A percentile compares a stretch with the other conserved stretches of the same genome.
phyloP scores from a whole-genome alignment of 2,113 vertebrate genomes.

The Caretta caretta region DNA sequence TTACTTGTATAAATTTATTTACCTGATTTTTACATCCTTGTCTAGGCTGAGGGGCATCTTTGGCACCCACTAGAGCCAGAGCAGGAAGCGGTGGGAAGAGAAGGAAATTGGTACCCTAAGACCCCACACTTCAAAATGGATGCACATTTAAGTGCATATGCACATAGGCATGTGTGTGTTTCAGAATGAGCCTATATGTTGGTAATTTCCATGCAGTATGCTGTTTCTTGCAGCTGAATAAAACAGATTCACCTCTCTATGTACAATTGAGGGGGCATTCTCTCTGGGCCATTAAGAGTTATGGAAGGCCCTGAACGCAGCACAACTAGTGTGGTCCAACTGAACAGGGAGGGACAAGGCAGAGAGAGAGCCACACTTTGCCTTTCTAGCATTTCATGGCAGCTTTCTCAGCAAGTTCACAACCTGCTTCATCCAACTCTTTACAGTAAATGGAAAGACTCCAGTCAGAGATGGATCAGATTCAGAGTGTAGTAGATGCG shows the following conservation, averaged over 20 bases:
- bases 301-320: background rate
- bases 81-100: background rate
- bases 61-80: background rate
- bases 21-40: constrained; percentile 10
- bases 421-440: fast-evolving
- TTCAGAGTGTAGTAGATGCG: background rate
- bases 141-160: no score
- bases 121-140: background rate
- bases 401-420: background rate
- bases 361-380: background rate
- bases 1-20: background rate
- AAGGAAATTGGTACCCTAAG: constrained; percentile 20
- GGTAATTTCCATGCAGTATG: fast-evolving
- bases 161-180: no score
- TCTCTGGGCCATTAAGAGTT: fast-evolving
- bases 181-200: background rate
- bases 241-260: background rate
- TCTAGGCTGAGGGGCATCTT: background rate
- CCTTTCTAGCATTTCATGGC: background rate
- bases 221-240: background rate
- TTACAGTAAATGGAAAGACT: background rate
- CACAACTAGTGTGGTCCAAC: background rate
- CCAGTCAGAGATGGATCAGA: fast-evolving
- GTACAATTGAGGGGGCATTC: fast-evolving
- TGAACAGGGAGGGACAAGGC: background rate